phyloP scores from a whole-genome alignment of 2,113 vertebrate species.

The Mormyrus iriodes region DNA sequence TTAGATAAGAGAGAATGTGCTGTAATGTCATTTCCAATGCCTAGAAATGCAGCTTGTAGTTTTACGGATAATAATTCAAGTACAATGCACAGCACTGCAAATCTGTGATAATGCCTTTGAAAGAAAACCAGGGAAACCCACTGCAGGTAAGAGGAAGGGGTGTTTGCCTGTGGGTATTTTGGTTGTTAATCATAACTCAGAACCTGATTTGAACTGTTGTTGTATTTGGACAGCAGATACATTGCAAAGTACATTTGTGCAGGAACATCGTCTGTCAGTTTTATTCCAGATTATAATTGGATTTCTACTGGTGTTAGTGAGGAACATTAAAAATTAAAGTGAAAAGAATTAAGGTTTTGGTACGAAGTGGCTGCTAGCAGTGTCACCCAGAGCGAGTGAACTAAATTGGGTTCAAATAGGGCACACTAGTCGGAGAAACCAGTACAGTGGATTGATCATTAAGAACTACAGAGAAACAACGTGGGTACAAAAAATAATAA shows the following conservation, averaged over 20 bases:
- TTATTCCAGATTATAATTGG: constrained; percentile 9
- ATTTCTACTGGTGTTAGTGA: neutral
- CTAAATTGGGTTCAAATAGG: constrained; percentile 5
- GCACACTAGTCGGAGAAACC: neutral
- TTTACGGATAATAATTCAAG: neutral
- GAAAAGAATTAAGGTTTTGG: constrained; percentile 12
- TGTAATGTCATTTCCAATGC: neutral
- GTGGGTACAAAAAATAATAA: neutral
- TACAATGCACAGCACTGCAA: neutral
- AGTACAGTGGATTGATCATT: neutral
- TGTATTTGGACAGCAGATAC: neutral
- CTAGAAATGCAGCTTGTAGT: neutral
- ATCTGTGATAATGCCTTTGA: neutral
- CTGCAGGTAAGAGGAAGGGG: neutral
- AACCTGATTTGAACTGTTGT: constrained; percentile 11
- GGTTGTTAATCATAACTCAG: neutral
- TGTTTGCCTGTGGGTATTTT: neutral
- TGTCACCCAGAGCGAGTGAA: neutral
- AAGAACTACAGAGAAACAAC: neutral
- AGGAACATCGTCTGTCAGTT: neutral
- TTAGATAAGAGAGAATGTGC: neutral
- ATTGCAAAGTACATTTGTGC: neutral
- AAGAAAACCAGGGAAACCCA: neutral
- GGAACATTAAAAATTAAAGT: constrained; percentile 16
- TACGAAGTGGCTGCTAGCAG: neutral